Evolutionary conservation across 2,113 vertebrate genomes (phyloP).

Genomic region (Cynocephalus volans): DNA sequence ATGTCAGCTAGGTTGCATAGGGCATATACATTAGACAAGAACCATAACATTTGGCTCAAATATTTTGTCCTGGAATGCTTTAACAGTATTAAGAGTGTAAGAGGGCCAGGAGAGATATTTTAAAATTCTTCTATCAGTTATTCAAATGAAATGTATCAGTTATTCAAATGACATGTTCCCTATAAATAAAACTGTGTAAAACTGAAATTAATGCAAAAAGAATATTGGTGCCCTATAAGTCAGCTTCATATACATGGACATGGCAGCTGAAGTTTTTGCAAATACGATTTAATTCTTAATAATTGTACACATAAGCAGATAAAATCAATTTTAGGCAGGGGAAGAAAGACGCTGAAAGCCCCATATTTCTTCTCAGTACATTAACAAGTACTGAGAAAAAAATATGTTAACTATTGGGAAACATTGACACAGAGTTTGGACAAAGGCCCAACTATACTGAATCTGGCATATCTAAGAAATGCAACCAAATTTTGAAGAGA

Average conservation of each 20-base stretch:
- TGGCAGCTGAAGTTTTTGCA: not conserved
- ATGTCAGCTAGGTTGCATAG: not conserved
- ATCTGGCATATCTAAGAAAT: not conserved
- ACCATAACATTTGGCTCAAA: not conserved
- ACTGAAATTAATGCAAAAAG: not conserved
- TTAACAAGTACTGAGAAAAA: not conserved
- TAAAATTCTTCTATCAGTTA: conserved; percentile 32
- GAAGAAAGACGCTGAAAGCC: not conserved
- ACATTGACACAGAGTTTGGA: not conserved
- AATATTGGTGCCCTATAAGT: not conserved
- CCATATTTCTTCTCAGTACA: not conserved
- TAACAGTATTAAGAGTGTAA: not conserved
- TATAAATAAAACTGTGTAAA: not conserved
- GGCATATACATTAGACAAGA: not conserved
- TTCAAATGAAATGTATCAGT: too few species aligned
- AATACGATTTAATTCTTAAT: conserved; percentile 14
- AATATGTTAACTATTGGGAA: conserved; percentile 27
- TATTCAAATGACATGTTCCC: too few species aligned
- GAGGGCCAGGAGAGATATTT: not conserved
- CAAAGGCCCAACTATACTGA: not conserved
- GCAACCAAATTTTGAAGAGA: not conserved
- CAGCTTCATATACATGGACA: not conserved
- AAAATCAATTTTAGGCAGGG: not conserved
- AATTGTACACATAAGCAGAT: not conserved
- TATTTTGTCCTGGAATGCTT: not conserved